phyloP scores from a whole-genome alignment of 2,113 vertebrate genomes.

The Pelecanoides urinatrix region DNA sequence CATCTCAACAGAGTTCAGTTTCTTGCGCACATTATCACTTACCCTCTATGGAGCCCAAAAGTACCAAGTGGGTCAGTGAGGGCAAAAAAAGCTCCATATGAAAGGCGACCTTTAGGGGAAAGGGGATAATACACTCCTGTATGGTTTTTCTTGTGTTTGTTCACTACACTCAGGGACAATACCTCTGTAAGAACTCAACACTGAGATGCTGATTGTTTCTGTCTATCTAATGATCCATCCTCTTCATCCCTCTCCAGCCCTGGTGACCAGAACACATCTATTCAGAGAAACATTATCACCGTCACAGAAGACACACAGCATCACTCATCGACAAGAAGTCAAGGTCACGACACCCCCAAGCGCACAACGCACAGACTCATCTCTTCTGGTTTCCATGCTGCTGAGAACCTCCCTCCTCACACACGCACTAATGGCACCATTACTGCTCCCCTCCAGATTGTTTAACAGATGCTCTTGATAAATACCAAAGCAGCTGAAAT shows the following conservation, averaged over 20 bases:
- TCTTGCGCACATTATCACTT: rapidly evolving
- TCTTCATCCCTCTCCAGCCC: background rate
- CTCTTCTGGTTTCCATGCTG: background rate
- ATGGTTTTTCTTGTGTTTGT: background rate
- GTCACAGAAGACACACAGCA: background rate
- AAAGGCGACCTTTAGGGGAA: background rate
- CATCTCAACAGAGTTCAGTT: background rate
- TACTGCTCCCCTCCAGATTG: slow-evolving; percentile 53
- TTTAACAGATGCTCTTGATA: slow-evolving; percentile 63
- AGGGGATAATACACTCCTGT: background rate
- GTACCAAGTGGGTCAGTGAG: background rate
- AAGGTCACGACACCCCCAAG: background rate
- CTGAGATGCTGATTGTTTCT: background rate
- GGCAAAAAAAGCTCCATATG: background rate
- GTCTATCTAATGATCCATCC: background rate
- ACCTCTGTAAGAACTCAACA: background rate
- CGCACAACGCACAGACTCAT: background rate
- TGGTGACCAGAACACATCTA: background rate
- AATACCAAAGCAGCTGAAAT: slow-evolving; percentile 27
- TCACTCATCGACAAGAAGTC: background rate
- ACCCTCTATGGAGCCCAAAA: background rate
- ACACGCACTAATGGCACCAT: background rate
- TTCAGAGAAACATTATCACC: background rate
- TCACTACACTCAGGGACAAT: background rate
- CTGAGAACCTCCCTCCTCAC: background rate